Evolutionary conservation across 2,888 invertebrate species (phyloP), one percentile per base, ranked within the genome.

Genomic region (Gymnocheta viridis): DNA sequence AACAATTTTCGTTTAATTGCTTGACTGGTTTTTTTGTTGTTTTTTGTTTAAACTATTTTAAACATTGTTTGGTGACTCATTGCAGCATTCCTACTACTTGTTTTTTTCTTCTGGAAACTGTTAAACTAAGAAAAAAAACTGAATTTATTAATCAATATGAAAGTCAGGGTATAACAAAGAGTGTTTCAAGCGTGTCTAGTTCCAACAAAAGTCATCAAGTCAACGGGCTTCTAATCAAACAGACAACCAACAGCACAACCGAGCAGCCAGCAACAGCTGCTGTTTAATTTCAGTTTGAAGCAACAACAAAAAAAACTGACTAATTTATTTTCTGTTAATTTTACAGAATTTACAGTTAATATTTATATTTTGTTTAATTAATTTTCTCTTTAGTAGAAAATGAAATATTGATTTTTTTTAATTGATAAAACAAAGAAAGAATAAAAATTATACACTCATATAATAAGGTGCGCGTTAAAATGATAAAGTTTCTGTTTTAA

Each of bases 121-220:
- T 17, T 73, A 19, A 58, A 72, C 27, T 56, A 19, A 41, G 9
- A 58, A 56, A 58, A 62, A 73, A 60, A 9, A 6, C 29, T 17
- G 9, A 29, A 41, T 22, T 41, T 49, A 54, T 64, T 74, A 64
- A 44, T 64, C 51, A 64, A 74, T 74, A 64, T 51, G 14, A 19
- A 51, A 74, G 41, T 41, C 51, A 44, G 56, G 22, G 9, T 44
- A 22, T 10, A 35, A 9, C n/a, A 41, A n/a, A 17, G 51, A 56
- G 17, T 19, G 19, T 70, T 47, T 58, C 73, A 62, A 38, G 56
- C 38, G 72, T 49, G 17, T 73, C 64, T 64, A 64, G 74, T 74
- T 54, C 51, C 62, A 27, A 32, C 54, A 54, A 41, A 64, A 74
- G 41, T 73, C 62, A 74, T 62, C 64, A 22, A 64, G 19, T 38